These are phyloP conservation scores for Crepidodera aurea DNA, from an alignment of 2,888 invertebrate genomes.

Conservation along the genomic window DNA sequence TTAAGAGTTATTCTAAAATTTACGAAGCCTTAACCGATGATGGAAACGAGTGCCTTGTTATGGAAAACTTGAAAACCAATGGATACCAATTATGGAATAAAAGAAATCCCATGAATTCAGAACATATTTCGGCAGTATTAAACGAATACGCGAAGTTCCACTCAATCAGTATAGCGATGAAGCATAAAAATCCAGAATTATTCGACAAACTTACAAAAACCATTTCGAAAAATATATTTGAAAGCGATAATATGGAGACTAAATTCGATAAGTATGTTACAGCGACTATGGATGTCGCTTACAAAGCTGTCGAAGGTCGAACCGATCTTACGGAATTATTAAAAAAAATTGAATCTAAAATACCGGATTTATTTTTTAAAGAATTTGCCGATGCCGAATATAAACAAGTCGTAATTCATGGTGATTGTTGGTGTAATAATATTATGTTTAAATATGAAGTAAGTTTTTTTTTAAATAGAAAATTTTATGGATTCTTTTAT, in stretches of 20 bases:
- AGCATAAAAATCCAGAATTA: constrained; percentile 44
- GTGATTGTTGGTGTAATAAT: constrained; percentile 52
- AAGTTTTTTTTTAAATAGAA: too few species aligned
- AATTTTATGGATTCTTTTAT: too few species aligned
- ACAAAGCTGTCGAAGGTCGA: constrained; percentile 2
- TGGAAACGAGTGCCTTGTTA: constrained; percentile 39
- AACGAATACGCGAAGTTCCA: constrained; percentile 53
- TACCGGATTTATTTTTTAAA: background rate
- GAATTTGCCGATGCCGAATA: background rate
- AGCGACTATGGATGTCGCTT: constrained; percentile 7
- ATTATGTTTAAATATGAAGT: constrained; percentile 45
- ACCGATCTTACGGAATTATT: background rate
- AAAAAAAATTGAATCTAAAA: background rate
- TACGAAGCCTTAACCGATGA: constrained; percentile 30
- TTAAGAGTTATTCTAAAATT: constrained; percentile 17
- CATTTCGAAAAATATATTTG: constrained; percentile 21
- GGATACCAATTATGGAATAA: constrained; percentile 47
- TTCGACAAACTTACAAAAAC: constrained; percentile 36
- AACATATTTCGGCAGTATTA: constrained; percentile 49
- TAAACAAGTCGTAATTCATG: constrained; percentile 43
- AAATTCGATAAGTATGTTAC: background rate
- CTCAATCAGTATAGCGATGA: constrained; percentile 50
- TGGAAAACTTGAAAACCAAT: constrained; percentile 48
- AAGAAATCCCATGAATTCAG: constrained; percentile 46
- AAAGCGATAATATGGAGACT: background rate